Evolutionary conservation across 2,888 invertebrate species (phyloP).

Genomic region (Harpalus rufipes): DNA sequence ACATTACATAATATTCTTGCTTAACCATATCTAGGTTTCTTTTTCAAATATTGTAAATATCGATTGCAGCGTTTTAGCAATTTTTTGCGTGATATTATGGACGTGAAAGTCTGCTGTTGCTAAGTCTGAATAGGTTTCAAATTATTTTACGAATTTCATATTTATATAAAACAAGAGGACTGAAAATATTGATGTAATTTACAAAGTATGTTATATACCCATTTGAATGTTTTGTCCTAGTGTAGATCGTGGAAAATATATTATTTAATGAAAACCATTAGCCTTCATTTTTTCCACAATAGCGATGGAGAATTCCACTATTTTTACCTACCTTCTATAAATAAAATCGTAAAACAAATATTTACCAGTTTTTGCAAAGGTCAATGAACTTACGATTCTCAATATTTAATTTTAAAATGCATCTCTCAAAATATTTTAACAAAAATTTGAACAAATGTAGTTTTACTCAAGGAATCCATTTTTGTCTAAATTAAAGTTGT

Average conservation of each 20-base stretch:
- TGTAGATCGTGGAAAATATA: constrained; percentile 60
- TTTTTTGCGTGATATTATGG: constrained; percentile 65
- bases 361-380: too few relatives aligned
- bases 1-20: constrained; percentile 33
- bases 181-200: constrained; percentile 63
- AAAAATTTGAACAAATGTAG: too few relatives aligned
- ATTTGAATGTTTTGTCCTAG: constrained; percentile 61
- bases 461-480: too few relatives aligned
- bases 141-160: constrained; percentile 63
- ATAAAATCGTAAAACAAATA: too few relatives aligned
- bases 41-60: constrained; percentile 57
- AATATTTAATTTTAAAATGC: too few relatives aligned
- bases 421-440: too few relatives aligned
- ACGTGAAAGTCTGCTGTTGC: constrained; percentile 62
- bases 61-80: constrained; percentile 65
- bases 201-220: constrained; percentile 56
- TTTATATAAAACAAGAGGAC: constrained; percentile 59
- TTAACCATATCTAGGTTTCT: constrained; percentile 33
- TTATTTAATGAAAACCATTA: constrained; percentile 40
- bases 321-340: not conserved
- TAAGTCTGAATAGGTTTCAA: constrained; percentile 66
- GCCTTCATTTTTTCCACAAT: not conserved
- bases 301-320: too few relatives aligned
- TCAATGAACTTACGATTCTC: too few relatives aligned
- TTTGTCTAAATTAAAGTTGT: too few relatives aligned